Evolutionary conservation across 2,797 vertebrate genomes (phyloP).

Genomic region (Buphagus erythrorhynchus): DNA sequence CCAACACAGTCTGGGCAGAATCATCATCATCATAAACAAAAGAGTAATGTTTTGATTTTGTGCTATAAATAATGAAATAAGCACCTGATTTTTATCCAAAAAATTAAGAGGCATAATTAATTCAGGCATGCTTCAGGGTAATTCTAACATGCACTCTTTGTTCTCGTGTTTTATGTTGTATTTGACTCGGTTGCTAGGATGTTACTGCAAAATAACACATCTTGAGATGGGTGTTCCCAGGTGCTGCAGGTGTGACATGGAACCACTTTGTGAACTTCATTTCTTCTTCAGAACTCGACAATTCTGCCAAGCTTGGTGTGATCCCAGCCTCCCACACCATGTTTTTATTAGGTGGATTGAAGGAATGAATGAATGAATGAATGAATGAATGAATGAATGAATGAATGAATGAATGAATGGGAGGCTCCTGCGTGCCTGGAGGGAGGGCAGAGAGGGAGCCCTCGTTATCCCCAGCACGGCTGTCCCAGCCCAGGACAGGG

Average conservation of each 20-base stretch:
- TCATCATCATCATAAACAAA: conserved; percentile 27
- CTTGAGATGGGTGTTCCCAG: accelerated
- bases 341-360: neutral
- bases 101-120: conserved; percentile 56
- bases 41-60: conserved; percentile 52
- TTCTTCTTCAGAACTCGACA: neutral
- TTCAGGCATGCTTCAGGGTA: conserved; percentile 40
- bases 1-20: conserved; percentile 19
- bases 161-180: neutral
- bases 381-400: neutral
- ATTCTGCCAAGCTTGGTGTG: neutral
- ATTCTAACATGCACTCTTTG: neutral
- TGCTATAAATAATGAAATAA: conserved; percentile 50
- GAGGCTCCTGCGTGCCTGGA: neutral
- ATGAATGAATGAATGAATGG: neutral
- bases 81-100: conserved; percentile 37
- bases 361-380: neutral
- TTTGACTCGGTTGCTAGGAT: neutral
- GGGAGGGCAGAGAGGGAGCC: neutral
- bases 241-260: accelerated
- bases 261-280: neutral
- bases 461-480: accelerated
- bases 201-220: neutral
- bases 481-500: neutral
- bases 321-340: neutral